Evolutionary conservation across 1,140 invertebrate species (phyloP).

Genomic region (Lanistes nyassanus): DNA sequence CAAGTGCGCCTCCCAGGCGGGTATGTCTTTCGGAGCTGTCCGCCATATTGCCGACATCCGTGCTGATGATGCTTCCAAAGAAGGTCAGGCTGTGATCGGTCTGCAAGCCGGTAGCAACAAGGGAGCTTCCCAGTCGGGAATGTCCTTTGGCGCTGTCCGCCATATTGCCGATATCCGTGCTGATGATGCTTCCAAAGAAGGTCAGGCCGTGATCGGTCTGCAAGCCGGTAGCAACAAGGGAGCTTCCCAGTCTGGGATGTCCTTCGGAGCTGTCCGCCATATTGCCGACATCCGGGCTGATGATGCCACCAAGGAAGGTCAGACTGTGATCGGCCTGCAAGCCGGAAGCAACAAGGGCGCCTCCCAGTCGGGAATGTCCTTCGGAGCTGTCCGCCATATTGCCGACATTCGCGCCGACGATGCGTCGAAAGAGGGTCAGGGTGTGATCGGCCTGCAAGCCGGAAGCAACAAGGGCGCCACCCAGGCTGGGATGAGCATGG

Average conservation of each 20-base stretch:
- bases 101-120: slow-evolving; percentile 93
- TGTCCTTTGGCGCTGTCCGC: slow-evolving; percentile 85
- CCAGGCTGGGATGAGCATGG: slow-evolving; percentile 73
- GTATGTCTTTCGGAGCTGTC: slow-evolving; percentile 94
- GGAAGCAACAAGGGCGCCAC: slow-evolving; percentile 84
- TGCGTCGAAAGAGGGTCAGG: slow-evolving; percentile 71
- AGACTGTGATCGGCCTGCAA: slow-evolving; percentile 88
- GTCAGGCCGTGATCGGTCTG: slow-evolving; percentile 89
- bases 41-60: slow-evolving; percentile 78
- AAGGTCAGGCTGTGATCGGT: slow-evolving; percentile 84
- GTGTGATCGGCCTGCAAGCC: slow-evolving; percentile 89
- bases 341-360: slow-evolving; percentile 87
- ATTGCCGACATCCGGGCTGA: slow-evolving; percentile 49
- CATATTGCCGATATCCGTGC: slow-evolving; percentile 75
- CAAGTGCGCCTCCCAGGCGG: slow-evolving; percentile 89
- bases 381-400: slow-evolving; percentile 54
- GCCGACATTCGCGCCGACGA: slow-evolving; percentile 56
- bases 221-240: slow-evolving; percentile 93
- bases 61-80: slow-evolving; percentile 46
- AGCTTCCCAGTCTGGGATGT: slow-evolving; percentile 74
- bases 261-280: slow-evolving; percentile 53
- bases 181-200: slow-evolving; percentile 73
- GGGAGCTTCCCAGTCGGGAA: slow-evolving; percentile 68
- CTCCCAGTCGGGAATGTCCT: slow-evolving; percentile 51
- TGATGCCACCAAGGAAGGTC: slow-evolving; percentile 68